phyloP scores from a whole-genome alignment of 1,140 invertebrate species.

The Calliopsis andreniformis region DNA sequence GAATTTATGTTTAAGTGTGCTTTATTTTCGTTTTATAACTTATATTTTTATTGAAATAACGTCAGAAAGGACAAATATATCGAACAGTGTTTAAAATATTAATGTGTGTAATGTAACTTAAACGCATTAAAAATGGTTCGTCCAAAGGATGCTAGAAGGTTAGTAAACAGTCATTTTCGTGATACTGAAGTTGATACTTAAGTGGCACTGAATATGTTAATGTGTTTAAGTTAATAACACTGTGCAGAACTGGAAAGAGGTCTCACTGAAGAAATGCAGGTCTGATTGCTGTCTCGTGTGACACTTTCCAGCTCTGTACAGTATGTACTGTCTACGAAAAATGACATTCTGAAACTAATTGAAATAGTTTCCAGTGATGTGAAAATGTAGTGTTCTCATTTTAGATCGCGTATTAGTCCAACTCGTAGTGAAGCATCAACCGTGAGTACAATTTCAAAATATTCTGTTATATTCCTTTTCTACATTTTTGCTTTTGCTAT shows the following conservation, averaged over 20 bases:
- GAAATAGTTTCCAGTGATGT: background rate
- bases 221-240: background rate
- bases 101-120: background rate
- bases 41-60: background rate
- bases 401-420: background rate
- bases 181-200: background rate
- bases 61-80: too few relatives aligned
- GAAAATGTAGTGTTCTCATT: background rate
- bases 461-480: background rate
- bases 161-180: constrained; percentile 5
- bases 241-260: too few relatives aligned
- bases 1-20: background rate
- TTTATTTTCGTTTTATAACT: constrained; percentile 9
- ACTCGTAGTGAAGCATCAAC: background rate
- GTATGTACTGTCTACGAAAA: background rate
- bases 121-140: constrained; percentile 37
- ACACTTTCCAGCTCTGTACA: too few relatives aligned
- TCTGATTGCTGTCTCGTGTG: too few relatives aligned
- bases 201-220: background rate
- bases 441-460: background rate
- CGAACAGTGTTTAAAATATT: too few relatives aligned
- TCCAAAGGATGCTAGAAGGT: constrained; percentile 24
- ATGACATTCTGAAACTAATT: background rate
- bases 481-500: background rate
- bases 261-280: too few relatives aligned